Conservation (phyloP, 1,140 invertebrate species). For the Centruroides vittatus region DNA sequence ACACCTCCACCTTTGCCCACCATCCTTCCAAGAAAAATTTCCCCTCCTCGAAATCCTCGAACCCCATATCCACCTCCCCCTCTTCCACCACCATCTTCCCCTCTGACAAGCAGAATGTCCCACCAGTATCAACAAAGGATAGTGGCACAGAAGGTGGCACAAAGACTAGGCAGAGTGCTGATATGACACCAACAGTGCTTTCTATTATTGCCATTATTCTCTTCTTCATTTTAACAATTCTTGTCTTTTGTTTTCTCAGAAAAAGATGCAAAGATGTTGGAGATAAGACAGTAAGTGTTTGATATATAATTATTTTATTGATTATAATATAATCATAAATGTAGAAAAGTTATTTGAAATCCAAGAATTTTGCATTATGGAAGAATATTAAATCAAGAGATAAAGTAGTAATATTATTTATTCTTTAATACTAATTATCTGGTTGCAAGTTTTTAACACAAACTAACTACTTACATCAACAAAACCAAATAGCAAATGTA, state of each 20-base stretch:
- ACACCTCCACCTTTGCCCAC: conserved; percentile 11
- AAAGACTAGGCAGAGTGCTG: conserved; percentile 1
- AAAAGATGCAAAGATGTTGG: conserved; percentile 31
- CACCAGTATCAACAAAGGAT: not conserved
- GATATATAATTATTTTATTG: too few relatives aligned
- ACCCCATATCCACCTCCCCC: not conserved
- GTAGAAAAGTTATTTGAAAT: too few relatives aligned
- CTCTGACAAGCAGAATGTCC: not conserved
- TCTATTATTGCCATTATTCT: conserved; percentile 22
- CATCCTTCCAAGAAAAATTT: conserved; percentile 2
- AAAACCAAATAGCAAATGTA: too few relatives aligned
- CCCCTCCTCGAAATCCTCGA: not conserved
- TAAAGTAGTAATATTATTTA: too few relatives aligned
- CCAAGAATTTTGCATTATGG: too few relatives aligned
- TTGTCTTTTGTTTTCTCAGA: conserved; percentile 19
- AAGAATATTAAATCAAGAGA: too few relatives aligned
- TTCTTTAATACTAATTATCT: too few relatives aligned
- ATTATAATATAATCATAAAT: too few relatives aligned
- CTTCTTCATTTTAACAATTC: conserved; percentile 19
- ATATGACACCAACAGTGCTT: conserved; percentile 19
- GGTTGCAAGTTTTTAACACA: too few relatives aligned
- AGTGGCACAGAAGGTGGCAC: not conserved
- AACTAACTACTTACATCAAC: too few relatives aligned
- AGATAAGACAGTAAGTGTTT: not conserved
- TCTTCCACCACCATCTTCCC: conserved; percentile 5